Percentiles rank a stretch among this genome's conserved stretches.
Conservation (phyloP, 2,888 invertebrate species). For the Galeruca laticollis region DNA sequence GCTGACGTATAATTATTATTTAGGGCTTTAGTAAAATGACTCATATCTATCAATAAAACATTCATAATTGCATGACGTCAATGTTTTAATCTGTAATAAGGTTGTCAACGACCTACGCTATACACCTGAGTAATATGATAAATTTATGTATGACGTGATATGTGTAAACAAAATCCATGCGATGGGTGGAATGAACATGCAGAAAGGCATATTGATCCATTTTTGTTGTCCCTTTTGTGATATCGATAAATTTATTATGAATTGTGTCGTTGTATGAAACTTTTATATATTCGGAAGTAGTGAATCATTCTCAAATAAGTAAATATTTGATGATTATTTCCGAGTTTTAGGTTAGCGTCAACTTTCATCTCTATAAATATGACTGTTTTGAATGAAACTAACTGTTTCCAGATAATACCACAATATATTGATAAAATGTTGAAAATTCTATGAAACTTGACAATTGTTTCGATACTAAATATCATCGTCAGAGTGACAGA, state of each 20-base stretch:
- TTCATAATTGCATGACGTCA: background rate
- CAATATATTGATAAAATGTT: too few species aligned
- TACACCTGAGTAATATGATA: conserved; percentile 27
- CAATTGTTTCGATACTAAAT: too few species aligned
- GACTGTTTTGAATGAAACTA: background rate
- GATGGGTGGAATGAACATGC: background rate
- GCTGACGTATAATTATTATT: too few species aligned
- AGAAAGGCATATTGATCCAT: background rate
- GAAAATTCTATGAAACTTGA: too few species aligned
- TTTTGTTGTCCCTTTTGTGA: conserved; percentile 6
- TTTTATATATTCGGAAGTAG: background rate
- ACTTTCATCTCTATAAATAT: conserved; percentile 1
- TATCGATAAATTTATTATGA: conserved; percentile 1
- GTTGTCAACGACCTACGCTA: conserved; percentile 21
- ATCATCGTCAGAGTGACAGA: too few species aligned
- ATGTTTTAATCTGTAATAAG: conserved; percentile 6
- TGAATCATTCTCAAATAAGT: background rate
- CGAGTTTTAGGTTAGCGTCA: background rate
- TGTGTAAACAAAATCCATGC: conserved; percentile 28
- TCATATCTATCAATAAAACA: background rate
- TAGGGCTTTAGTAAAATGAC: too few species aligned
- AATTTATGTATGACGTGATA: conserved; percentile 27
- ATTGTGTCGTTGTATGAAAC: background rate
- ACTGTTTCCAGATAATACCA: too few species aligned
- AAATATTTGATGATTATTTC: background rate